Conservation (phyloP, 2,113 vertebrate genomes). For the Bothrops jararaca region DNA sequence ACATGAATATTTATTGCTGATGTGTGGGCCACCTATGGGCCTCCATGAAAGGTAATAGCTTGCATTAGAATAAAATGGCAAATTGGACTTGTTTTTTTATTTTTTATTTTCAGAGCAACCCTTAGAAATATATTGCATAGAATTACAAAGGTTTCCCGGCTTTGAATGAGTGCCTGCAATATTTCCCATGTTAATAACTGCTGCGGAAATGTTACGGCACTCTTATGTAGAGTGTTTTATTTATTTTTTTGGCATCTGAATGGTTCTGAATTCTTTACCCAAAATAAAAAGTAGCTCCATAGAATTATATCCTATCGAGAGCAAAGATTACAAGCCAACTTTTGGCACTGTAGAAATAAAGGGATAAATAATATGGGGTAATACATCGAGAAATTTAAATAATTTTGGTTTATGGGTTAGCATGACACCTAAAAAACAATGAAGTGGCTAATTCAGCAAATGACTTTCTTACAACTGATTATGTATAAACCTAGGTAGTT, state of each 20-base stretch:
- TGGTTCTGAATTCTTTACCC: neutral
- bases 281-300: neutral
- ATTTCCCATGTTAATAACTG: constrained; percentile 7
- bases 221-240: neutral
- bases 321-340: neutral
- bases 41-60: constrained; percentile 58
- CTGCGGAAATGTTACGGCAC: constrained; percentile 11
- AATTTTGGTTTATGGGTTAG: neutral
- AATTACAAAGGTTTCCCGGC: constrained; percentile 38
- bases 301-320: neutral
- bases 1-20: constrained; percentile 55
- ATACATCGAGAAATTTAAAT: neutral
- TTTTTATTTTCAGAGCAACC: constrained; percentile 37
- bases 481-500: neutral
- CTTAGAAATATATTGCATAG: constrained; percentile 7
- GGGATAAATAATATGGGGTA: neutral
- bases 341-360: neutral
- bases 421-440: neutral
- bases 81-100: constrained; percentile 21
- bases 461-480: neutral
- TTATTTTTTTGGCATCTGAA: neutral
- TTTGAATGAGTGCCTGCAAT: constrained; percentile 32
- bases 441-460: neutral
- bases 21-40: constrained; percentile 40
- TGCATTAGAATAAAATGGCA: constrained; percentile 44